Evolutionary conservation across 2,888 invertebrate genomes (phyloP).

Genomic region (Tenthredo mesomela): DNA sequence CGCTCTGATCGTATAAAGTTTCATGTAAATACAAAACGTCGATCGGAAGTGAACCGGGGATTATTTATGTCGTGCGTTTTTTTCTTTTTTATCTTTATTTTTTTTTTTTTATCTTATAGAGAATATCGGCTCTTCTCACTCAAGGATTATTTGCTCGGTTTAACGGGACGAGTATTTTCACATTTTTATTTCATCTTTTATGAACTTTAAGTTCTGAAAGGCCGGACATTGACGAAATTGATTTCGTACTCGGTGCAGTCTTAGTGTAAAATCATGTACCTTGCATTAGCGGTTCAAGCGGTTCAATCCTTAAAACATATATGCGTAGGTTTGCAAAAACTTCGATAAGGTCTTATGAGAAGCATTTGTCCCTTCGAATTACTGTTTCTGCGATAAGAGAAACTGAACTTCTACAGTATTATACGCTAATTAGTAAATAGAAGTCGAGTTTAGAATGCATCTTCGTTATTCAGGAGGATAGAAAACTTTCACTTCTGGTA

Average conservation of each 20-base stretch:
- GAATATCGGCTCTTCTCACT: not conserved
- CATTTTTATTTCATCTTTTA: not conserved
- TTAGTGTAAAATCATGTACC: not conserved
- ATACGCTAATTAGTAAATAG: conserved; percentile 24
- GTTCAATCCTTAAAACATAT: not conserved
- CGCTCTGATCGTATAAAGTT: conserved; percentile 22
- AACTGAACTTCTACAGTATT: not conserved
- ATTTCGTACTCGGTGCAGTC: not conserved
- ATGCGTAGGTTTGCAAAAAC: not conserved
- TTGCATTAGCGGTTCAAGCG: conserved; percentile 8
- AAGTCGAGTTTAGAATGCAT: conserved; percentile 30
- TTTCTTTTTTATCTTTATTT: not conserved
- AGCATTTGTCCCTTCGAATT: not conserved
- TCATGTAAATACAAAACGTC: conserved; percentile 19
- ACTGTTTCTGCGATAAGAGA: not conserved
- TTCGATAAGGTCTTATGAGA: not conserved
- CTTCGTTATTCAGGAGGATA: conserved; percentile 34
- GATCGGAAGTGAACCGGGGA: conserved; percentile 22
- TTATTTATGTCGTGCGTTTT: not conserved
- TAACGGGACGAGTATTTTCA: not conserved
- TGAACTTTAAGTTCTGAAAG: not conserved
- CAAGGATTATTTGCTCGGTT: not conserved
- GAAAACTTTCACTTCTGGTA: conserved; percentile 24
- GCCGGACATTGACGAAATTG: not conserved
- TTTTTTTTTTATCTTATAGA: not conserved